Percentiles rank a stretch among this genome's conserved stretches.
phyloP scores from a whole-genome alignment of 2,888 invertebrate species.

The Criorhina ranunculi region DNA sequence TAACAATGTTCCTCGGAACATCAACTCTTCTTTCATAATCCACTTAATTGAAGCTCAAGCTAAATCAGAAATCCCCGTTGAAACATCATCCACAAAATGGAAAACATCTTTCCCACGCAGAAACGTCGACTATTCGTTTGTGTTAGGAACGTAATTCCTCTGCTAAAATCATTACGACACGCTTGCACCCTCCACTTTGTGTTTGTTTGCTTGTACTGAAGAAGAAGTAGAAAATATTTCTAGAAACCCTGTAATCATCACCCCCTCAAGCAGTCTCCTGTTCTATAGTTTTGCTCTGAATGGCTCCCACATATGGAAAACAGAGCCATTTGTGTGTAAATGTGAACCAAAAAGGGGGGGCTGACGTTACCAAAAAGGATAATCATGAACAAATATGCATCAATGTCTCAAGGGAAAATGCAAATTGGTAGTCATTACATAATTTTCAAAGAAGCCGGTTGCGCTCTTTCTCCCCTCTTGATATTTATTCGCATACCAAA shows the following conservation, averaged over 20 bases:
- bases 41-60: conserved; percentile 53
- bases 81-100: conserved; percentile 32
- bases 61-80: conserved; percentile 37
- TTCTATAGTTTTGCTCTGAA: neutral
- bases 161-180: conserved; percentile 26
- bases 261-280: neutral
- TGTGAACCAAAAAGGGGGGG: neutral
- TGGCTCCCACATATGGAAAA: neutral
- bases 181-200: conserved; percentile 11
- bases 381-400: conserved; percentile 36
- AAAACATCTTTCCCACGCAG: conserved; percentile 13
- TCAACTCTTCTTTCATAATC: conserved; percentile 39
- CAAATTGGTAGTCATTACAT: conserved; percentile 44
- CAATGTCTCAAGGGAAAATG: conserved; percentile 35
- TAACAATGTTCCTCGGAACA: neutral
- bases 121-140: neutral
- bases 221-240: neutral
- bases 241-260: neutral
- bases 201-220: no score
- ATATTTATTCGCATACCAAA: conserved; percentile 41
- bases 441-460: conserved; percentile 26
- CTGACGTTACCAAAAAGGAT: conserved; percentile 23
- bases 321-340: conserved; percentile 1
- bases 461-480: neutral
- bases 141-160: conserved; percentile 13